phyloP scores from a whole-genome alignment of 2,113 vertebrate genomes.

The Chloropsis hardwickii region DNA sequence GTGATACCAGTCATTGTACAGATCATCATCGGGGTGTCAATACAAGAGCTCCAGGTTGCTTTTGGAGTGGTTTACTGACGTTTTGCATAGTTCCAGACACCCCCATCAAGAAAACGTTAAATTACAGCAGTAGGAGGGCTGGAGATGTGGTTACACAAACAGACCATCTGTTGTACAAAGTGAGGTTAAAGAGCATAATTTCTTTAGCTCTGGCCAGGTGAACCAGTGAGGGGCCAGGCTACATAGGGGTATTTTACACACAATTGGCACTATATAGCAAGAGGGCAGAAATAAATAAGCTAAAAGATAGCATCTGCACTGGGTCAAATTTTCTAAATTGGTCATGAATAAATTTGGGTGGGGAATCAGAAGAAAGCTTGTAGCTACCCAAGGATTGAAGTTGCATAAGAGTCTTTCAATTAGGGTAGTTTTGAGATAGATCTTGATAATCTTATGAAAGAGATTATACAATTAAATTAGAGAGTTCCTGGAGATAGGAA shows the following conservation, averaged over 20 bases:
- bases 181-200: neutral
- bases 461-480: slow-evolving; percentile 47
- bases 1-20: neutral
- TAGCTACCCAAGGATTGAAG: neutral
- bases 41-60: neutral
- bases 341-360: slow-evolving; percentile 28
- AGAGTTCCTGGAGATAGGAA: slow-evolving; percentile 42
- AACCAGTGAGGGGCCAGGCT: neutral
- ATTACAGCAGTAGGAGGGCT: neutral
- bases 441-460: slow-evolving; percentile 53
- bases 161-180: neutral
- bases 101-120: neutral
- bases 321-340: neutral
- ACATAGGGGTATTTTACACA: neutral
- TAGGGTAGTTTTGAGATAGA: slow-evolving; percentile 57
- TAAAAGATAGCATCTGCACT: neutral
- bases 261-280: neutral
- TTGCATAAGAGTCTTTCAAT: slow-evolving; percentile 51
- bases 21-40: neutral
- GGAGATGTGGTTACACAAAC: neutral
- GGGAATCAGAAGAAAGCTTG: slow-evolving; percentile 24
- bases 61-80: neutral
- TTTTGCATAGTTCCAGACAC: neutral
- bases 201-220: neutral
- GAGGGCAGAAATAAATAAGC: neutral